Conservation (phyloP, 2,888 invertebrate species). For the Hipparchia sbordonii region DNA sequence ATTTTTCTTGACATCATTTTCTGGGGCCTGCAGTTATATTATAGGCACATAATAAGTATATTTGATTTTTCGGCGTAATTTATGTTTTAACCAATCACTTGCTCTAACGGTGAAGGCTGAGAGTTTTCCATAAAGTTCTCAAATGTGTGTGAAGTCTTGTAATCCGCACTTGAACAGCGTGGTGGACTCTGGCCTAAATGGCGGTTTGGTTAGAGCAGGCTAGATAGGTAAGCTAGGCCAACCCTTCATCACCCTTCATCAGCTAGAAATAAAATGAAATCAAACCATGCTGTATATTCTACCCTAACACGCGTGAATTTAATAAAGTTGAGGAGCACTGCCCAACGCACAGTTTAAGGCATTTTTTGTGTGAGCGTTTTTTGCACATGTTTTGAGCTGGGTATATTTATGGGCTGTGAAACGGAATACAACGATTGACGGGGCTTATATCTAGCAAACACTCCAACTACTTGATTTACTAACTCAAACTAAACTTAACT, state of each 20-base stretch:
- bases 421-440: slow-evolving; percentile 49
- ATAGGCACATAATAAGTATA: no score
- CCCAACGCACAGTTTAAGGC: slow-evolving; percentile 10
- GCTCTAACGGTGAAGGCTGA: no score
- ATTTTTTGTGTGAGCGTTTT: slow-evolving; percentile 39
- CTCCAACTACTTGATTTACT: slow-evolving; percentile 43
- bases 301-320: not conserved
- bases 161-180: not conserved
- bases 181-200: not conserved
- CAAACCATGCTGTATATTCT: not conserved
- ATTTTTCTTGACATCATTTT: no score
- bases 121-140: no score
- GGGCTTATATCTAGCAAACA: slow-evolving; percentile 39
- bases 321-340: slow-evolving; percentile 32
- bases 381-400: slow-evolving; percentile 66
- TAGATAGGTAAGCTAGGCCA: no score
- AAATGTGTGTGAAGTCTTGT: no score
- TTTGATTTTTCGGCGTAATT: no score
- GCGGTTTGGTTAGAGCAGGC: no score
- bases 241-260: no score
- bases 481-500: slow-evolving; percentile 2
- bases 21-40: no score
- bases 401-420: slow-evolving; percentile 72
- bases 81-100: no score
- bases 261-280: no score